Evolutionary conservation across 1,140 invertebrate species (phyloP).

Genomic region (Wiebesia pumilae): DNA sequence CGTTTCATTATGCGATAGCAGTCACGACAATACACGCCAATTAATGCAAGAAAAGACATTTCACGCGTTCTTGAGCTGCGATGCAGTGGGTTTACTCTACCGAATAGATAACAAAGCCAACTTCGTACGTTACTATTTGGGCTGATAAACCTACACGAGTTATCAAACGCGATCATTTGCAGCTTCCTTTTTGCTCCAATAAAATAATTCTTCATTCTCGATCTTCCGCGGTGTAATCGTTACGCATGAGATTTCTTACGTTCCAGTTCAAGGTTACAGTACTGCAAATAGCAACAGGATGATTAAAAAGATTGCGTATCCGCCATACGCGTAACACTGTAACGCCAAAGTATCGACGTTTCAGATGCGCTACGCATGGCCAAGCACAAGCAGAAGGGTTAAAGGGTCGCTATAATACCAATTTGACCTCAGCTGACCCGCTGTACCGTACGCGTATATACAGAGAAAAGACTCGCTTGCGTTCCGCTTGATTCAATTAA

Average conservation of each 20-base stretch:
- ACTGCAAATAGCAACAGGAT: background rate
- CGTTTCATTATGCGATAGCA: too few species aligned
- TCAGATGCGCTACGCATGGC: background rate
- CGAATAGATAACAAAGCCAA: too few species aligned
- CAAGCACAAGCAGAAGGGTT: slow-evolving; percentile 53
- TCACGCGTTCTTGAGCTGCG: too few species aligned
- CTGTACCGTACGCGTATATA: slow-evolving; percentile 56
- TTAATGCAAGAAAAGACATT: too few species aligned
- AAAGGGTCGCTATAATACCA: slow-evolving; percentile 67
- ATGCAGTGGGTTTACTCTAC: too few species aligned
- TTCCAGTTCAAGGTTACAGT: background rate
- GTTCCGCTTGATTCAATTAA: slow-evolving; percentile 71
- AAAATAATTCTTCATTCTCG: background rate
- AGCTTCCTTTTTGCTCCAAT: too few species aligned
- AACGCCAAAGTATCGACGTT: background rate
- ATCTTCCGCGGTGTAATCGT: background rate
- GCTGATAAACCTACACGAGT: too few species aligned
- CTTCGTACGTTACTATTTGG: too few species aligned
- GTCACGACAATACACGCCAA: too few species aligned
- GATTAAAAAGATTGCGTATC: background rate
- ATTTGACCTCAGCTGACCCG: slow-evolving; percentile 70
- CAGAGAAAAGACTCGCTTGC: slow-evolving; percentile 62
- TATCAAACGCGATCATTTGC: too few species aligned
- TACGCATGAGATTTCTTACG: background rate
- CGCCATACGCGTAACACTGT: background rate